These are phyloP conservation scores for Pocillopora meandrina DNA, from an alignment of 92 coral and sea anemone species.

Conservation along the genomic window DNA sequence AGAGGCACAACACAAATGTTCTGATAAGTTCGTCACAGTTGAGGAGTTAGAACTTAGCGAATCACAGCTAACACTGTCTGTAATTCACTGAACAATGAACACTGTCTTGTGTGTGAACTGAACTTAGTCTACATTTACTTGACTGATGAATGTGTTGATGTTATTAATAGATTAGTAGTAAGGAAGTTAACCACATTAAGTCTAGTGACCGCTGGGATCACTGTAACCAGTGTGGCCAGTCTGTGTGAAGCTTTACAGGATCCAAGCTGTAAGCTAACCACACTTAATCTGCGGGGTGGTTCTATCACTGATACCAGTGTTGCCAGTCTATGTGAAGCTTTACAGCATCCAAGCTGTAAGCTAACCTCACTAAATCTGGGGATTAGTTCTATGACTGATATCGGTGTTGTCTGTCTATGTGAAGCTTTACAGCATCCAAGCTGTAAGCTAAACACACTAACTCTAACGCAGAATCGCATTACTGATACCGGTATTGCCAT, in stretches of 20 bases:
- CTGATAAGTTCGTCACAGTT: background rate
- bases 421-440: no score
- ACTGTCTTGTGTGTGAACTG: slow-evolving; percentile 16
- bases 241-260: no score
- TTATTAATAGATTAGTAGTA: background rate
- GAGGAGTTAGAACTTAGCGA: background rate
- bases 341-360: no score
- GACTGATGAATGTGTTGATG: background rate
- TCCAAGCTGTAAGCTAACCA: no score
- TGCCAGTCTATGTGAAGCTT: no score
- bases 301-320: no score
- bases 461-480: background rate
- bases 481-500: slow-evolving; percentile 1
- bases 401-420: no score
- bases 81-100: slow-evolving; percentile 24
- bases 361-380: no score
- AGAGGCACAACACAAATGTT: background rate
- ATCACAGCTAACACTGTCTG: slow-evolving; percentile 16
- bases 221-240: no score
- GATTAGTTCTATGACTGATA: no score
- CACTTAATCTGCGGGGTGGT: accelerated
- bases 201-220: no score
- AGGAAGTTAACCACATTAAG: no score
- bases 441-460: background rate
- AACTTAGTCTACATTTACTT: background rate